Conservation (phyloP, 30 jellyfish, hydroid and myxozoan genomes). For the Chironex yamaguchii region DNA sequence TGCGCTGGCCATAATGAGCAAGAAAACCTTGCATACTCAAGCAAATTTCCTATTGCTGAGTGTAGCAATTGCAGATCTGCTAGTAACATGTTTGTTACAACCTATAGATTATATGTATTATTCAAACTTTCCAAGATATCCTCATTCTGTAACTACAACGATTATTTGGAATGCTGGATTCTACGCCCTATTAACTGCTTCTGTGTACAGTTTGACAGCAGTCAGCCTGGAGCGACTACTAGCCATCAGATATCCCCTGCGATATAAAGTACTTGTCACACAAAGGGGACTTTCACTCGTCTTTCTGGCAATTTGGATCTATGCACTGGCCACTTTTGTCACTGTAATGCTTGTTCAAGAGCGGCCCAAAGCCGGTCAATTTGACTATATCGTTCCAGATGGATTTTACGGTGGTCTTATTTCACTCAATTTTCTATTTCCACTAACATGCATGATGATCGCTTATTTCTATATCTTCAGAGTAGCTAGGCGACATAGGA, state of each 20-base stretch:
- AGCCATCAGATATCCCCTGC: neutral
- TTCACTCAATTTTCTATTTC: neutral
- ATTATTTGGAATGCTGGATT: neutral
- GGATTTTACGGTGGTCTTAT: neutral
- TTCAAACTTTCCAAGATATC: neutral
- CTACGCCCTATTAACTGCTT: neutral
- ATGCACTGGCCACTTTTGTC: neutral
- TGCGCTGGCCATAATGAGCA: neutral
- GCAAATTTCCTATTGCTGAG: neutral
- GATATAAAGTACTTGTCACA: neutral
- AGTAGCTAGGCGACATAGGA: neutral
- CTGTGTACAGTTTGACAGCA: neutral
- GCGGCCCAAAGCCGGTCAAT: neutral
- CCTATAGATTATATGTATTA: neutral
- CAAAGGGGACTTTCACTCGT: neutral
- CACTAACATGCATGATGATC: neutral
- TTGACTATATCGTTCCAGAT: neutral
- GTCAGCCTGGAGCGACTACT: neutral
- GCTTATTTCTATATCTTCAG: neutral
- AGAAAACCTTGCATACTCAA: neutral
- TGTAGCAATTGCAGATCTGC: neutral
- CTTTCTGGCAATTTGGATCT: neutral
- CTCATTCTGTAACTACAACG: neutral
- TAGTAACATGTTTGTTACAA: neutral
- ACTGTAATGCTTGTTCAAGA: neutral